phyloP scores from a whole-genome alignment of 2,113 vertebrate species.

The Rhinogobius similis region DNA sequence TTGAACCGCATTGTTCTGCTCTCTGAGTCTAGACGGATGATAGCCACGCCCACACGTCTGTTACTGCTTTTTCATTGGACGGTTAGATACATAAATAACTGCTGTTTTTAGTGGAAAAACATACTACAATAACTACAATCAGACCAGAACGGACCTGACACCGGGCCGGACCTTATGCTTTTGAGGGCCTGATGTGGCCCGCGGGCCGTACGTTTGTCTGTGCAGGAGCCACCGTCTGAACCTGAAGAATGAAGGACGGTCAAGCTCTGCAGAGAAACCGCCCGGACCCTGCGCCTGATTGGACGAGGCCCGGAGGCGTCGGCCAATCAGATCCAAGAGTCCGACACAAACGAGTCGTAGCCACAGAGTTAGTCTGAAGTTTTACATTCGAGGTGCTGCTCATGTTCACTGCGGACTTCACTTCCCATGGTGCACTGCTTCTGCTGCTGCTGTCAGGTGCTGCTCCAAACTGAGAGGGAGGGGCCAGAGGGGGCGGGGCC shows the following conservation, averaged over 20 bases:
- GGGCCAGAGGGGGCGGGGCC: neutral
- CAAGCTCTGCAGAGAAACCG: slow-evolving; percentile 20
- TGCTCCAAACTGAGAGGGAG: neutral
- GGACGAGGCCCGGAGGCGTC: slow-evolving; percentile 28
- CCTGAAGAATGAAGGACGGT: slow-evolving; percentile 2
- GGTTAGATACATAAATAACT: too few relatives aligned
- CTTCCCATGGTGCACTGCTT: slow-evolving; percentile 3
- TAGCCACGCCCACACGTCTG: too few relatives aligned
- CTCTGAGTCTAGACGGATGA: too few relatives aligned
- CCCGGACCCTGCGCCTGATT: slow-evolving; percentile 21
- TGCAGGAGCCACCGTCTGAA: slow-evolving; percentile 55
- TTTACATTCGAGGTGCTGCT: slow-evolving; percentile 44
- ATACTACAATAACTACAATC: too few relatives aligned
- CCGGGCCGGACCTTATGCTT: too few relatives aligned
- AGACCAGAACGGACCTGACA: too few relatives aligned
- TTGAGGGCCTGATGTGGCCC: too few relatives aligned
- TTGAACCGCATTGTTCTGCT: too few relatives aligned
- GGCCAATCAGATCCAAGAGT: slow-evolving; percentile 19
- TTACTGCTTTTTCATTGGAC: too few relatives aligned
- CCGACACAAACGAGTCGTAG: neutral
- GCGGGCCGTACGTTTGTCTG: too few relatives aligned
- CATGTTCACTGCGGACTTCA: slow-evolving; percentile 18
- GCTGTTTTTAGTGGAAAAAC: too few relatives aligned
- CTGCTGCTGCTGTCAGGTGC: neutral
- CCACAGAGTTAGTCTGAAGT: neutral